Base-by-base conservation (phyloP, 2,797 vertebrate species). In the Fundulus diaphanus region DNA sequence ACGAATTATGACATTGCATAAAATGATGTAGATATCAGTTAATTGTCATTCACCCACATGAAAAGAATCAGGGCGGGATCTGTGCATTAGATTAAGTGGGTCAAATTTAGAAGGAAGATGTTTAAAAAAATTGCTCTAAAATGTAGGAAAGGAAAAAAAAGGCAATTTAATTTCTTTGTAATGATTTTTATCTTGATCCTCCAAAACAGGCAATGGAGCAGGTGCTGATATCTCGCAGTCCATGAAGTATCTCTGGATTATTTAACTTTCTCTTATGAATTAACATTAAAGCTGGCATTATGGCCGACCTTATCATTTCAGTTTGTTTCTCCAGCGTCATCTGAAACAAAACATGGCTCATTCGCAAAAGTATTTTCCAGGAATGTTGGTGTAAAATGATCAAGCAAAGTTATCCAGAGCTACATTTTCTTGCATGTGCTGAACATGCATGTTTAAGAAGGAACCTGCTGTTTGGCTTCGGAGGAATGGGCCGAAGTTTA, bases 391-490 rank as follows among this genome's bases (percentile, higher is more conserved):
- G 20, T 22, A 3, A 22, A 63, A 49, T 18, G 16, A 18, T 46
- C 56, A 59, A 40, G 18, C 44, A 8, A 59, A 46, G 16, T 46
- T 35, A 76, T 35, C 61, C 22, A 44, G 24, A 79, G 70, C 46
- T 74, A 76, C 42, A 22, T 74, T 73, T 2, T 74, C 79, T 86
- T 68, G 85, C 72, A 71, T 37, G 22, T 48, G 68, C 59, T 84
- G 72, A 87, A 76, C 73, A 65, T 74, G 71, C 49, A 79, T 48
- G 68, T 56, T 59, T 2, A 40, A 11, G 65, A 63, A 18, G 72
- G 73, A 57, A 52, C 67, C 52, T 3, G 54, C 1, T 27, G 68
- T 44, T 70, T 59, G 42, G 68, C 46, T 76, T 59, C 70, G 51
- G 35, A 56, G 24, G 35, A 22, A 70, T 57, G 22, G 40, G 16